A percentile compares a stretch with the other conserved stretches of the same genome.
These are phyloP conservation scores for Drosophila setifemur DNA, from an alignment of 1,140 invertebrate genomes.

Conservation along the genomic window DNA sequence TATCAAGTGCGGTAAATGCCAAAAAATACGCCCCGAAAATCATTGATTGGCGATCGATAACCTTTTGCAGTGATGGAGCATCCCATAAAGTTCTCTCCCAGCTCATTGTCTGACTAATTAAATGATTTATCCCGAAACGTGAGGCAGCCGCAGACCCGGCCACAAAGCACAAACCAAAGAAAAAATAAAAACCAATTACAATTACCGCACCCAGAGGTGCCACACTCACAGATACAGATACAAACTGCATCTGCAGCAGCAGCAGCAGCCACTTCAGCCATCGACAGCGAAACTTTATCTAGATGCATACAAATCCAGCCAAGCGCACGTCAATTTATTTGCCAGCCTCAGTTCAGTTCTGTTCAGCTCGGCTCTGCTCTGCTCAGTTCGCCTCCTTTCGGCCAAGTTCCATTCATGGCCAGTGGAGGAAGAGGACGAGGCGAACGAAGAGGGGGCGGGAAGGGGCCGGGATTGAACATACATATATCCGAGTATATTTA, in stretches of 20 bases:
- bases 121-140: slow-evolving; percentile 80
- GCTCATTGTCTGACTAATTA: slow-evolving; percentile 79
- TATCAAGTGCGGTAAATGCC: slow-evolving; percentile 63
- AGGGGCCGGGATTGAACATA: slow-evolving; percentile 1
- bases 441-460: neutral
- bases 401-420: slow-evolving; percentile 28
- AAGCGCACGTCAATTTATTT: slow-evolving; percentile 80
- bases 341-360: slow-evolving; percentile 52
- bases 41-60: slow-evolving; percentile 64
- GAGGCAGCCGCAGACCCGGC: slow-evolving; percentile 53
- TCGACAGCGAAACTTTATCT: slow-evolving; percentile 64
- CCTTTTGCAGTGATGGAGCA: slow-evolving; percentile 53
- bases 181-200: slow-evolving; percentile 73
- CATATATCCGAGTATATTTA: slow-evolving; percentile 48
- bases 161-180: slow-evolving; percentile 23
- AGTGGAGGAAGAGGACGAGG: slow-evolving; percentile 2
- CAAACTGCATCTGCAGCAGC: slow-evolving; percentile 33
- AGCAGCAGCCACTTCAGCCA: slow-evolving; percentile 28
- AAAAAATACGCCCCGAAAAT: slow-evolving; percentile 50
- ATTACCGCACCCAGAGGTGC: slow-evolving; percentile 81
- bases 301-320: slow-evolving; percentile 80
- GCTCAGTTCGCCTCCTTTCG: slow-evolving; percentile 3
- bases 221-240: slow-evolving; percentile 47
- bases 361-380: neutral
- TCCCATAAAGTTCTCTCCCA: slow-evolving; percentile 28